These are phyloP conservation scores for Myrmophylax atrothorax DNA, from an alignment of 2,113 vertebrate species.

Conservation along the genomic window DNA sequence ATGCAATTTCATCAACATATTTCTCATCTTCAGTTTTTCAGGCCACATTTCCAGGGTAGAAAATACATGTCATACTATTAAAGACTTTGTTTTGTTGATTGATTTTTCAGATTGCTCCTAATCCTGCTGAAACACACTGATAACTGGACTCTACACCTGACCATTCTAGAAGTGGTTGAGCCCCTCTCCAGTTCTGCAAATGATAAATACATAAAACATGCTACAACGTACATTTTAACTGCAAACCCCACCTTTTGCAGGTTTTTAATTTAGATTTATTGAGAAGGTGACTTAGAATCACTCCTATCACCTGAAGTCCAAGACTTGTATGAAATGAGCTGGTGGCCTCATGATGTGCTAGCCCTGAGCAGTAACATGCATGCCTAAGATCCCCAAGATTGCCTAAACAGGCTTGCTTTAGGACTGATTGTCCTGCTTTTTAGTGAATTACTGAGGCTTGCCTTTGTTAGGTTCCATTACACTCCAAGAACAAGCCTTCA, in stretches of 20 bases:
- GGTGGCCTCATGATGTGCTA: neutral
- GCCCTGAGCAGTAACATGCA: neutral
- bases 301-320: neutral
- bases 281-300: neutral
- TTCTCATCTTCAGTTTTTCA: neutral
- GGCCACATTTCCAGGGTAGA: neutral
- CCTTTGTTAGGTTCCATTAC: accelerated
- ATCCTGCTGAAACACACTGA: neutral
- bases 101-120: neutral
- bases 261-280: neutral
- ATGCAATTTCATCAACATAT: neutral
- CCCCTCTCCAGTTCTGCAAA: neutral
- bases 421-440: neutral
- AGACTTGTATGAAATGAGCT: neutral
- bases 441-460: neutral
- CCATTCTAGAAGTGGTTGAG: neutral
- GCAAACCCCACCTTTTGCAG: neutral
- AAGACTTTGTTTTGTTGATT: neutral
- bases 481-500: neutral
- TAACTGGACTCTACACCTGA: neutral
- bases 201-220: neutral
- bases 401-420: neutral
- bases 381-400: neutral
- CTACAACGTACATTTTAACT: neutral
- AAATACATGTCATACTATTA: neutral